Evolutionary conservation across 2,888 invertebrate genomes (phyloP).

Genomic region (Heliconius hortense): DNA sequence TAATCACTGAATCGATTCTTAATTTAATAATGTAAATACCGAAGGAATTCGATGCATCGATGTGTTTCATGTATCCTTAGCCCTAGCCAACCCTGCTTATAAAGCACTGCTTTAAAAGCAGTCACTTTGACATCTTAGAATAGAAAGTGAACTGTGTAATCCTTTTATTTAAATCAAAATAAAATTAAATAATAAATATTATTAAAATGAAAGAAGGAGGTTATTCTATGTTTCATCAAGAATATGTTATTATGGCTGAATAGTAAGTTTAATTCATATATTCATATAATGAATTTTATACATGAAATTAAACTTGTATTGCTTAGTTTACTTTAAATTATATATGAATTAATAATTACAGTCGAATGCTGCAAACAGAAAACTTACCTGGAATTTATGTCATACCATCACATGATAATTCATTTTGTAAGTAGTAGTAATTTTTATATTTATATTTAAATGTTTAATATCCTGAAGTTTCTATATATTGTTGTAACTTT

Average conservation of each 20-base stretch:
- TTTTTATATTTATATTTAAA: background rate
- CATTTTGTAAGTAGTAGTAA: conserved; percentile 85
- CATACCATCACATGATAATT: conserved; percentile 93
- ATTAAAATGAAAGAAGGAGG: conserved; percentile 85
- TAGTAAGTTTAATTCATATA: conserved; percentile 85
- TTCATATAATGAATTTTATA: background rate
- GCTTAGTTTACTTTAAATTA: conserved; percentile 7
- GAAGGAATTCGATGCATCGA: background rate
- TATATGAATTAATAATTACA: conserved; percentile 71
- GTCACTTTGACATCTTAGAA: background rate
- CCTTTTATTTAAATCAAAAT: conserved; percentile 52
- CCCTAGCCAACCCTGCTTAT: background rate
- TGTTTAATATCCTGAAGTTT: background rate
- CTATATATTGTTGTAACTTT: background rate
- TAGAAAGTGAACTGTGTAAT: conserved; percentile 3
- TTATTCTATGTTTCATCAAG: conserved; percentile 90
- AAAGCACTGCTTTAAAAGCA: too few species aligned
- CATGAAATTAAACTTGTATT: background rate
- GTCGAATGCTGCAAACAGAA: conserved; percentile 92
- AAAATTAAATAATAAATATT: conserved; percentile 61
- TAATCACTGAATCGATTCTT: too few species aligned
- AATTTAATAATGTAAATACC: too few species aligned
- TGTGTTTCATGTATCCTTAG: background rate
- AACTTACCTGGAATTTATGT: conserved; percentile 94
- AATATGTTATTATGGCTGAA: conserved; percentile 95